A percentile compares a stretch with the other conserved stretches of the same genome.
These are phyloP conservation scores for Pantherophis vulpinus DNA, from an alignment of 2,797 vertebrate species.

Conservation along the genomic window DNA sequence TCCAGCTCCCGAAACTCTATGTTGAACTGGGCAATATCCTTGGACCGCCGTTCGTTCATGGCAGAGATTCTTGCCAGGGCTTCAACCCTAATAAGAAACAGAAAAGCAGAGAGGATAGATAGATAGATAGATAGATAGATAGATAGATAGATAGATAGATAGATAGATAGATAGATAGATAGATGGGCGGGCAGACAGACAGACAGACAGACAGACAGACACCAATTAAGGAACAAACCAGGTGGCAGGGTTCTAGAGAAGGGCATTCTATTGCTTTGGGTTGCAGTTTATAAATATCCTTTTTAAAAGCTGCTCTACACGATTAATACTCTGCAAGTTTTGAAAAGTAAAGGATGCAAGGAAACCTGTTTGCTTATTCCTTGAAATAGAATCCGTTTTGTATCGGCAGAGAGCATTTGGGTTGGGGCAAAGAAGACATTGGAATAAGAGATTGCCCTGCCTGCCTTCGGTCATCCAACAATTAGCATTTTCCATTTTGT, in stretches of 20 bases:
- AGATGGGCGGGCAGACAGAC: too few relatives aligned
- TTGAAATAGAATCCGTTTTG: not conserved
- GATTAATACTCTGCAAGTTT: not conserved
- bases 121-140: too few relatives aligned
- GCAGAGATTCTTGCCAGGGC: slow-evolving; percentile 54
- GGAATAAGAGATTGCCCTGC: not conserved
- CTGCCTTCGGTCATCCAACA: not conserved
- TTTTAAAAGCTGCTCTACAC: not conserved
- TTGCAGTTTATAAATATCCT: not conserved
- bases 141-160: too few relatives aligned
- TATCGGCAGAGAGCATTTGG: not conserved
- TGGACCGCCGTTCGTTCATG: slow-evolving; percentile 53
- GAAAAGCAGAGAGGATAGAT: not conserved
- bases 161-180: too few relatives aligned
- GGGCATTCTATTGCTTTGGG: not conserved
- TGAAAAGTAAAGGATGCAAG: not conserved
- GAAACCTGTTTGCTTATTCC: not conserved
- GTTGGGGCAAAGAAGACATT: not conserved
- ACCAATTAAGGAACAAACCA: not conserved
- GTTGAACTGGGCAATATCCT: slow-evolving; percentile 60
- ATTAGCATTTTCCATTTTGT: not conserved
- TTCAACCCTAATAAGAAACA: slow-evolving; percentile 53
- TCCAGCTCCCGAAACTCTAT: slow-evolving; percentile 60
- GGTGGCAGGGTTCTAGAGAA: not conserved
- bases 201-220: too few relatives aligned